Evolutionary conservation across 2,113 vertebrate species (phyloP).

Genomic region (Pithys albifrons): DNA sequence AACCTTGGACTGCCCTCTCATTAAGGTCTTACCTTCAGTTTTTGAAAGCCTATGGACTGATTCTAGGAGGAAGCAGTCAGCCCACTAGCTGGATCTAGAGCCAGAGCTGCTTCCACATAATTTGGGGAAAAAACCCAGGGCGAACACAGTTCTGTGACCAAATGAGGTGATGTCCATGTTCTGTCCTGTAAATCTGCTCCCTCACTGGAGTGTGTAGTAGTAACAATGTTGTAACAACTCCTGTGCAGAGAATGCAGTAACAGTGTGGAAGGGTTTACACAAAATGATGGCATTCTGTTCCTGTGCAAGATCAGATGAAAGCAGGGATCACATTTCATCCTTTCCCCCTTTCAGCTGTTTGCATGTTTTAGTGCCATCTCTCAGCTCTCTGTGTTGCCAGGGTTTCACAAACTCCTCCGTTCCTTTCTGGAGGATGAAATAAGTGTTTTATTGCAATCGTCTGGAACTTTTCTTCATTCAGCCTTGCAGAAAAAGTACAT

Average conservation of each 20-base stretch:
- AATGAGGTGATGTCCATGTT: not conserved
- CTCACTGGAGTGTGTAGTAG: rapidly evolving
- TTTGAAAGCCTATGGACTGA: not conserved
- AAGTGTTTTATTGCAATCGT: not conserved
- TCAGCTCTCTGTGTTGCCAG: not conserved
- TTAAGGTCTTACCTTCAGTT: not conserved
- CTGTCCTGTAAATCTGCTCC: not conserved
- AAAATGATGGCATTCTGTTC: not conserved
- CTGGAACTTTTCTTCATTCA: constrained; percentile 25
- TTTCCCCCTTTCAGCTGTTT: not conserved
- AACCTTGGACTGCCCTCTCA: too few species aligned
- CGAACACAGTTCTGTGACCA: not conserved
- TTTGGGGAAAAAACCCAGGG: not conserved
- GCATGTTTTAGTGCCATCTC: not conserved
- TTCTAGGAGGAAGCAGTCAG: not conserved
- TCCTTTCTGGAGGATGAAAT: not conserved
- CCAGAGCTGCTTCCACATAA: not conserved
- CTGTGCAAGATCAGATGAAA: not conserved
- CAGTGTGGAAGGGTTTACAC: not conserved
- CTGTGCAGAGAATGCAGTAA: not conserved
- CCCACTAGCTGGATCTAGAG: not conserved
- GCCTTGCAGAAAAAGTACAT: constrained; percentile 5
- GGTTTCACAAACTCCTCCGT: not conserved
- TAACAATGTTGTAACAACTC: not conserved
- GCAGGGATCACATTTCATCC: not conserved